A percentile compares a stretch with the other conserved stretches of the same genome.
Conservation (phyloP, 2,888 invertebrate genomes). For the Pterostichus niger region DNA sequence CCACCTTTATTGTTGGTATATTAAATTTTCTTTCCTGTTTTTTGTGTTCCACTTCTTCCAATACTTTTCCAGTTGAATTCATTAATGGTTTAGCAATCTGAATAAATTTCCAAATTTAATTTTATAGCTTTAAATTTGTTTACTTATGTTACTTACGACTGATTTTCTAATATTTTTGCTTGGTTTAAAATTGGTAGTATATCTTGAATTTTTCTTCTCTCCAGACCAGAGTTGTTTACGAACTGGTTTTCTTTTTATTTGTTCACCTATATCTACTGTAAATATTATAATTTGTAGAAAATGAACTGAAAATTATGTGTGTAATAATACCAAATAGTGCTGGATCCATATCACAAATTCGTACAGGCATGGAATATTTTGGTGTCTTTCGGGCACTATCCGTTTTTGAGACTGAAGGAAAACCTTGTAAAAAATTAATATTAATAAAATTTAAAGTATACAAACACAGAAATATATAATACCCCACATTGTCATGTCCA, state of each 20-base stretch:
- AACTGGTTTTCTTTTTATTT: not conserved
- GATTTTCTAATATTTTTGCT: not conserved
- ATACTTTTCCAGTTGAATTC: not conserved
- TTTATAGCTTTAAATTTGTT: no score
- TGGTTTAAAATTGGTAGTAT: not conserved
- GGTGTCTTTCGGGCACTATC: no score
- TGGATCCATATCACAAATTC: not conserved
- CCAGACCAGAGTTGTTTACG: not conserved
- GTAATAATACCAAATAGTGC: not conserved
- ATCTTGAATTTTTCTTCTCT: not conserved
- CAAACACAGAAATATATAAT: no score
- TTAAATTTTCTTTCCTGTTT: no score
- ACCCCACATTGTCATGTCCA: no score
- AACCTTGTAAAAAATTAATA: not conserved
- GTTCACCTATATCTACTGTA: not conserved
- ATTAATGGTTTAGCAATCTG: not conserved
- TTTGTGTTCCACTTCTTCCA: no score
- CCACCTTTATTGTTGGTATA: no score
- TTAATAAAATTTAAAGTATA: not conserved
- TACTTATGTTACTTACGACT: no score
- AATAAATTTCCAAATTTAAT: not conserved
- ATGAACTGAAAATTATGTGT: no score
- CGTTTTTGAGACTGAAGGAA: no score
- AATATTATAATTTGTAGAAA: no score
- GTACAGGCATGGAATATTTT: not conserved